Base-by-base conservation (phyloP, 2,888 invertebrate species). In the Nymphalis polychloros region DNA sequence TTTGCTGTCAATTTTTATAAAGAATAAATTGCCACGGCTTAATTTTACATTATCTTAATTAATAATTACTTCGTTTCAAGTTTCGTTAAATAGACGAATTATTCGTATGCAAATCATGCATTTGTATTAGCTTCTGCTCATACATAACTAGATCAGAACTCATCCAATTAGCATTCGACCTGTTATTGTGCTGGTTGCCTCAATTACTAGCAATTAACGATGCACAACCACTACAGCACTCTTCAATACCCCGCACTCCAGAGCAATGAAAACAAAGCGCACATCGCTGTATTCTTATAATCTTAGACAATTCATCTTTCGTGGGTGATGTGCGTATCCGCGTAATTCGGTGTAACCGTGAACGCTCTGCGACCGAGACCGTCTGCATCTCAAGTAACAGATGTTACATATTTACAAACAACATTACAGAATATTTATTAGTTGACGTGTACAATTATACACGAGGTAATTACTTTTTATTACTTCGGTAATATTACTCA, bases 61-160 rank as follows among this genome's bases (percentile, higher is more conserved):
- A 13, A 19, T 41, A 19, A 41, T 17, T 41, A 3, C 4, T 4
- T 19, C 57, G 5, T 3, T 13, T 31, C 8, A 13, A 8, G 31
- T 57, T 57, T 57, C 6, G 17, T 57, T 57, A 41, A 57, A 17
- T 57, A 10, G 17, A 41, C 19, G 19, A n/a, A 57, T 55, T 47
- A 47, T 20, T 35, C 53, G 63, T 23, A 31, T n/a, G 63, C 46
- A 52, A 52, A 47, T 55, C 55, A 7, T 27, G 63, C 55, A 20
- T 13, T 55, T 52, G 47, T n/a, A 46, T 55, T n/a, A 10, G 27
- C 63, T 41, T 53, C 23, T 46, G 47, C 53, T 23, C 31, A 27
- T 23, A 46, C 63, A 35, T 23, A 63, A 63, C 63, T 63, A 63
- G 63, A 55, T 63, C 63, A 63, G 63, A 47, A 63, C 55, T 63